Evolutionary conservation across 2,888 invertebrate species (phyloP).

Genomic region (Brachyopa scutellaris): DNA sequence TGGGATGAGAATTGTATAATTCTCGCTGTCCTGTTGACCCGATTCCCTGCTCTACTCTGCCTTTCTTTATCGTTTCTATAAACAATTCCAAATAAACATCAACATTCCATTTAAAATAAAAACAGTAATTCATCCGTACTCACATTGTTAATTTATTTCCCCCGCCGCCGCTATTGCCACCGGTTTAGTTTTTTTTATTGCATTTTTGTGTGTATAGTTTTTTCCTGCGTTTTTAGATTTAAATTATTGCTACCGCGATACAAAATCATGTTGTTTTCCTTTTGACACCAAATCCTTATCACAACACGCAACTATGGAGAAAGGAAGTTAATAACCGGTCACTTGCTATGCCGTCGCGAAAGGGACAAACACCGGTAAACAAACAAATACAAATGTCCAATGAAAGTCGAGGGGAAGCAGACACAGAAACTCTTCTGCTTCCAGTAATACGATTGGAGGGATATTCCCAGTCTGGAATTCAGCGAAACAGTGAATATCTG

Average conservation of each 20-base stretch:
- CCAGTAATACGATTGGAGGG: constrained; percentile 4
- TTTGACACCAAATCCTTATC: constrained; percentile 69
- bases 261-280: constrained; percentile 64
- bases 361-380: constrained; percentile 20
- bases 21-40: too few species aligned
- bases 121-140: background rate
- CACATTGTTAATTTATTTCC: constrained; percentile 4
- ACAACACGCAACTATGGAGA: constrained; percentile 65
- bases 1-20: too few species aligned
- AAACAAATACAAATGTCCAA: constrained; percentile 9
- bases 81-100: too few species aligned
- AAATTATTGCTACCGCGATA: constrained; percentile 57
- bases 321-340: constrained; percentile 69
- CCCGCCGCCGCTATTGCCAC: background rate
- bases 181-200: background rate
- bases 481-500: constrained; percentile 53
- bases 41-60: too few species aligned
- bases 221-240: constrained; percentile 16
- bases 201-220: constrained; percentile 4
- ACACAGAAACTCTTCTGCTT: constrained; percentile 30
- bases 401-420: constrained; percentile 26
- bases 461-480: constrained; percentile 50
- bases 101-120: too few species aligned
- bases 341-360: constrained; percentile 28
- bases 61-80: too few species aligned